Base-by-base conservation (phyloP, 2,888 invertebrate genomes). In the Ypsolopha scabrella region DNA sequence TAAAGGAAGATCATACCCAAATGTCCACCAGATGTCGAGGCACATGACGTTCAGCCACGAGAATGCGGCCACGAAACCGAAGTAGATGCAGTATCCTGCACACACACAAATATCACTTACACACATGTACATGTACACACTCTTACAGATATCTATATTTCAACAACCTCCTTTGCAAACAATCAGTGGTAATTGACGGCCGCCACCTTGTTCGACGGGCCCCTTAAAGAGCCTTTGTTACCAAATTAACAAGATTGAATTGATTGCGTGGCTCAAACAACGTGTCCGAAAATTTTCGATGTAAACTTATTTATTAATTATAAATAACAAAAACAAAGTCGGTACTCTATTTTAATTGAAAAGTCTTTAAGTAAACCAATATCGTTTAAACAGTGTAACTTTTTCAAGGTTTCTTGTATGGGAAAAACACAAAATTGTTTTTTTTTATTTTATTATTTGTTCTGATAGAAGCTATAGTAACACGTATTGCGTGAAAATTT, bases 1-100 rank as follows among this genome's bases (percentile, higher is more conserved):
- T 24, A 24, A 24, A 2, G 4, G 4, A 24, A 24, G 24, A 24
- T 24, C 90, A 89, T 75, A 93, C 93, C 92, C 91, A 75, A 93
- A 92, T 63, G 92, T 93, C 89, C 91, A 91, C 92, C 92, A 93
- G 73, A 93, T 93, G 87, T 93, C 93, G 80, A 92, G 91, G 71
- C 93, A 93, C 89, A 93, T 93, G 67, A 93, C 90, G 80, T 92
- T 93, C 66, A 93, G 88, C 93, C 93, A 93, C 51, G 89, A 88
- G 70, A 93, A 93, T 49, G 92, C 89, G 8, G 91, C 89, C 65
- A 92, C 87, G 67, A 92, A 90, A 53, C 89, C 88, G 67, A 92
- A 92, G 69, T 92, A 88, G 63, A 91, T 88, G 49, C 87, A 78
- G 69, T 90, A 92, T 55, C 90, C 93, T 93, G 81, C 58, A 63